Percentiles rank a stretch among this genome's conserved stretches.
Evolutionary conservation across 2,113 vertebrate species (phyloP).

Genomic region (Eulemur rufifrons): DNA sequence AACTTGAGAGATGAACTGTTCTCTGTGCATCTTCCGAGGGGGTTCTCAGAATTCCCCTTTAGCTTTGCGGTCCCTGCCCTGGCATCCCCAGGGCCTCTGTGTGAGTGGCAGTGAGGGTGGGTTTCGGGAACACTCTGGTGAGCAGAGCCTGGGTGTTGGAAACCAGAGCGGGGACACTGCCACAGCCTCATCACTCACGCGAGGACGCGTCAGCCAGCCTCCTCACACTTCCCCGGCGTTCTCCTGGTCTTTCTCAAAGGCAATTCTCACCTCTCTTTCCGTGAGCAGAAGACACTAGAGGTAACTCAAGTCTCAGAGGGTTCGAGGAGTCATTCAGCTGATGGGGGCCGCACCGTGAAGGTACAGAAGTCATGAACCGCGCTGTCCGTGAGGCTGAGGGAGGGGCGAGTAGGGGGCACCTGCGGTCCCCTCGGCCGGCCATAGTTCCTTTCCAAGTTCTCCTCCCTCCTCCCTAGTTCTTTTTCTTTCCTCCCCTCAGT

Average conservation of each 20-base stretch:
- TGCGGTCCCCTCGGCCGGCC: too few species aligned
- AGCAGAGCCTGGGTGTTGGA: not conserved
- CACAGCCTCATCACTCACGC: fast-evolving
- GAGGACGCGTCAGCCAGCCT: not conserved
- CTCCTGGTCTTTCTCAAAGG: not conserved
- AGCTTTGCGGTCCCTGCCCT: not conserved
- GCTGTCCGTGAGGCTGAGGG: not conserved
- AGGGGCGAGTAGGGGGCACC: too few species aligned
- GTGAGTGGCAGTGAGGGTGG: not conserved
- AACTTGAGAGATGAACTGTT: not conserved
- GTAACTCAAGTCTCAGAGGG: not conserved
- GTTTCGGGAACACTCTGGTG: not conserved
- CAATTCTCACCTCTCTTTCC: not conserved
- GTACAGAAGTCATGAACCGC: not conserved
- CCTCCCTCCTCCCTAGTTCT: not conserved
- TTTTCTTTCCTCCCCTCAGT: not conserved
- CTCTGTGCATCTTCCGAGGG: not conserved
- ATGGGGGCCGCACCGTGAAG: not conserved
- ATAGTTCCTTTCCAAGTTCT: not conserved
- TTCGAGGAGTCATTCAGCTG: not conserved
- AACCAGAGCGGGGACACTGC: not conserved
- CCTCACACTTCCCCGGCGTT: not conserved
- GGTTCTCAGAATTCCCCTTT: not conserved
- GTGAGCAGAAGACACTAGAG: not conserved
- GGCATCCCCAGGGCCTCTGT: not conserved